Evolutionary conservation across 1,140 invertebrate genomes (phyloP).

Genomic region (Pomacea maculata): DNA sequence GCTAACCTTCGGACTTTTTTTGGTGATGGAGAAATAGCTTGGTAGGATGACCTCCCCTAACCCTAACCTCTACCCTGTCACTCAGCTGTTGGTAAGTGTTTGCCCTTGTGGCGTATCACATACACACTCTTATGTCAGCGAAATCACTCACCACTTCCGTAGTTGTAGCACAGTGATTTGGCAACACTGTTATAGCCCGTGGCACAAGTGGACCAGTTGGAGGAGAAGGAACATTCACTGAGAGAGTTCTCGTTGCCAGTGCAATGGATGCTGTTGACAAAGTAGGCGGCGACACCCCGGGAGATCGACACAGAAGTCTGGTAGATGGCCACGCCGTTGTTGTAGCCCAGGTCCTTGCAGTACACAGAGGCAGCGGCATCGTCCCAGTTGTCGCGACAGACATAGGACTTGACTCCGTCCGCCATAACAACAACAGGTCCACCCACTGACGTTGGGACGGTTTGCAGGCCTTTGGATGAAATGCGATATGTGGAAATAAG

Average conservation of each 20-base stretch:
- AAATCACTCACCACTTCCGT: not conserved
- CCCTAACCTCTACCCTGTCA: too few relatives aligned
- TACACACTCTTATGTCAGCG: not conserved
- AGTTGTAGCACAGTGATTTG: slow-evolving; percentile 16
- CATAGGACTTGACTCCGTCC: slow-evolving; percentile 65
- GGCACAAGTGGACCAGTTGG: not conserved
- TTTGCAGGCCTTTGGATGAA: too few relatives aligned
- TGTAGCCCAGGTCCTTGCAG: slow-evolving; percentile 74
- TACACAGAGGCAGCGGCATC: slow-evolving; percentile 74
- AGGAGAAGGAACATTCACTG: slow-evolving; percentile 70
- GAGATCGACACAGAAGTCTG: not conserved
- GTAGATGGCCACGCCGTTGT: slow-evolving; percentile 5
- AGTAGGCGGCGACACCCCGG: slow-evolving; percentile 64
- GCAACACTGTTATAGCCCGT: slow-evolving; percentile 13
- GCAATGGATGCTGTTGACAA: slow-evolving; percentile 75
- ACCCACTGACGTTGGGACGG: too few relatives aligned
- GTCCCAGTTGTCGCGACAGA: slow-evolving; percentile 79
- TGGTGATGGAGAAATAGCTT: too few relatives aligned
- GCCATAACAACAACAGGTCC: slow-evolving; percentile 63
- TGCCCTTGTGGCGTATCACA: not conserved
- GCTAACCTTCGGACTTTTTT: too few relatives aligned
- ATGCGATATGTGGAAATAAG: too few relatives aligned
- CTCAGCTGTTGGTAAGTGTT: too few relatives aligned
- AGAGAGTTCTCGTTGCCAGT: slow-evolving; percentile 75
- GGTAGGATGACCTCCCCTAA: too few relatives aligned